Evolutionary conservation across 2,797 vertebrate species (phyloP), one percentile per base, ranked within the genome.

Genomic region (Phoxinus dragarum): DNA sequence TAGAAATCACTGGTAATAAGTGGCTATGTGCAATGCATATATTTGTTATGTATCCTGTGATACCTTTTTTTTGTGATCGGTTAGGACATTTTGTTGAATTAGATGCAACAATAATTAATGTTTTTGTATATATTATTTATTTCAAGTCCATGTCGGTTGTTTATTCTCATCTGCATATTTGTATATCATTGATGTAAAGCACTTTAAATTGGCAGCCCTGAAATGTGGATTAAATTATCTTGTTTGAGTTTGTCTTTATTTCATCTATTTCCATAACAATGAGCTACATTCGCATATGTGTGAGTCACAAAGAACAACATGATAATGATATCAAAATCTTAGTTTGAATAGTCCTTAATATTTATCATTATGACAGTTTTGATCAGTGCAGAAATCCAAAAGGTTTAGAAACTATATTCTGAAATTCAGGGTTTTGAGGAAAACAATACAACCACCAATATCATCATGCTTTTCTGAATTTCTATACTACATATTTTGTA

Each of bases 1-100:
- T 90, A 92, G 90, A 92, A 88, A 91, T 90, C 89, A 91, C 93
- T 89, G 83, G 89, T 94, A 95, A 95, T 95, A 96, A 92, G 96
- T 97, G 97, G 97, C 97, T 94, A 98, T 94, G 98, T 99, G 98
- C 97, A 99, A 98, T 98, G 97, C 95, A 93, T 92, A 93, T 92
- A 92, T 94, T 86, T 90, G 88, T 89, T 89, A 93, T 96, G 95
- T 96, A 93, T 91, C 92, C 94, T 95, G 96, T 97, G 95, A 92
- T 93, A 91, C 94, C 34, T 34, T 80, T 94, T 94, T 77, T 94
- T 93, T 93, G 93, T 95, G 91, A 79, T 89, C 94, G 93, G 89
- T 94, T 94, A 94, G 90, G 89, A 90, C 92, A 91, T 89, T 86
- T 87, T 89, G 89, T 91, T 93, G 87, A 90, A 89, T 93, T 94